Evolutionary conservation across 2,797 vertebrate species (phyloP), one percentile per base, ranked within the genome.

Genomic region (Brachymystax lenok): DNA sequence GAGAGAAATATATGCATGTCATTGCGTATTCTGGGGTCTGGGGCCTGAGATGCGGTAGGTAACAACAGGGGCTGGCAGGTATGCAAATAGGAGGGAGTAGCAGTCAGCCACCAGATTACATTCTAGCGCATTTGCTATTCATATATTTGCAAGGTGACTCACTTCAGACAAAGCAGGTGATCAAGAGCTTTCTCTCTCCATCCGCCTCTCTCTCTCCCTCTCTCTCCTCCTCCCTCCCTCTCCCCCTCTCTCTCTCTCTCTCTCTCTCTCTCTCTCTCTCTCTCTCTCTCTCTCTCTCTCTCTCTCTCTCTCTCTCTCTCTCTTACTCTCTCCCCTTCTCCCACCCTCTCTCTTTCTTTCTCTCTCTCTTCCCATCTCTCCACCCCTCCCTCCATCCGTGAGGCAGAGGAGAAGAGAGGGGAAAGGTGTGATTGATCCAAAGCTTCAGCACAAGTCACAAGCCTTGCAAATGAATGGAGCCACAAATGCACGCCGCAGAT

Each of bases 111-210:
- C 92, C 90, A 94, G 93, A 95, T 95, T 94, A 95, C 93, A 92
- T 93, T 93, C 89, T 87, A 63, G 90, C 87, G 83, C 91, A 93
- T 94, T 95, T 95, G 88, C 90, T 94, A 94, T 95, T 95, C 94
- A 95, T 94, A 93, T 94, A 94, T 95, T 94, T 95, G 92, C 94
- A 95, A 95, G 94, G 94, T 95, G 94, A 95, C 94, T 95, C 93
- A 92, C 91, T 94, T 92, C 93, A 94, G 92, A 94, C 92, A 94
- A 94, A 93, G 91, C 92, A 93, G 91, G 92, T 93, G 93, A 94
- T 94, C 93, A 92, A 92, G 91, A 93, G 92, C 89, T 87, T 82
- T 80, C 84, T 89, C 85, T 79, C 74, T 71, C 78, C 78, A 5
- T 67, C 63, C 24, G 3, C 14, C 59, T 61, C 56, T 70, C 77